A percentile compares a stretch with the other conserved stretches of the same genome.
phyloP scores from a whole-genome alignment of 2,888 invertebrate genomes.

The Synergus umbraculus region DNA sequence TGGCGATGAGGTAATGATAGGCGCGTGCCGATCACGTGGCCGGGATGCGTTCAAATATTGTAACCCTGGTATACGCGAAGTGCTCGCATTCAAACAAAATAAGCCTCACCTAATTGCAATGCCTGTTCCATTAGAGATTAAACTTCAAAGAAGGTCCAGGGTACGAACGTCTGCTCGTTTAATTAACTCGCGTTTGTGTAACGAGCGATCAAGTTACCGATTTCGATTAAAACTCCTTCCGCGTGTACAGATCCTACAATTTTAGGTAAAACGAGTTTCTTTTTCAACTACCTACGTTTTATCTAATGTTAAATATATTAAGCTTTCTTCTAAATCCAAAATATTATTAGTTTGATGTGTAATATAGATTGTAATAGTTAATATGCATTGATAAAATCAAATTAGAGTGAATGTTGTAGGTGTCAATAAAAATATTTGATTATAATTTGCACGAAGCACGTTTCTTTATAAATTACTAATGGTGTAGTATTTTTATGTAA shows the following conservation, averaged over 20 bases:
- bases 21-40: constrained; percentile 71
- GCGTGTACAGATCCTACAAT: not conserved
- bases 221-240: constrained; percentile 33
- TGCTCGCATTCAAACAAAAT: constrained; percentile 61
- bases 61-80: constrained; percentile 40
- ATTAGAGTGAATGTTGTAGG: too few relatives aligned
- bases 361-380: too few relatives aligned
- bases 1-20: constrained; percentile 69
- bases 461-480: not conserved
- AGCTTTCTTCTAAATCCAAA: too few relatives aligned
- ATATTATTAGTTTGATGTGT: too few relatives aligned
- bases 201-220: constrained; percentile 37
- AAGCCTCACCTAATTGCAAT: constrained; percentile 70
- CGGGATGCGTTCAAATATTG: constrained; percentile 40
- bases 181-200: constrained; percentile 58
- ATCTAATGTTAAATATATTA: too few relatives aligned
- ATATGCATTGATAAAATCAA: too few relatives aligned
- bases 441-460: not conserved
- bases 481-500: not conserved
- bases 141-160: constrained; percentile 67
- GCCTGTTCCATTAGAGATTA: constrained; percentile 72
- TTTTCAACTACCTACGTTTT: not conserved
- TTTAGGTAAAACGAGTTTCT: not conserved
- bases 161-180: constrained; percentile 53
- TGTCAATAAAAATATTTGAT: not conserved